A percentile compares a stretch with the other conserved stretches of the same genome.
phyloP scores from a whole-genome alignment of 2,113 vertebrate species.

The Halcyon senegalensis region DNA sequence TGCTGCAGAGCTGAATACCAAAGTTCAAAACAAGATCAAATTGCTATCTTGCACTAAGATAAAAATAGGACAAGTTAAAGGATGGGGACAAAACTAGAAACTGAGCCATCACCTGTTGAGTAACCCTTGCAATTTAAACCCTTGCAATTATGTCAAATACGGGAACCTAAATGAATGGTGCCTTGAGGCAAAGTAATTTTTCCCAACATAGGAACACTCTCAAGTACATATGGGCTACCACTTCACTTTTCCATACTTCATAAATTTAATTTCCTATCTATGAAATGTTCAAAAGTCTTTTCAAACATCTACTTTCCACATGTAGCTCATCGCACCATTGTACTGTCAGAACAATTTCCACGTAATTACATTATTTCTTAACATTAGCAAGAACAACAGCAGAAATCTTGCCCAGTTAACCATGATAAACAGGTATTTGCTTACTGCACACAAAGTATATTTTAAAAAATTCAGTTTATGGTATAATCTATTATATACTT shows the following conservation, averaged over 20 bases:
- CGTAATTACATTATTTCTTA: not conserved
- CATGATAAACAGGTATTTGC: not conserved
- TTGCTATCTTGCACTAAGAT: not conserved
- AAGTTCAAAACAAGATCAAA: conserved; percentile 41
- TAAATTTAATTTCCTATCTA: not conserved
- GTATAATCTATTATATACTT: not conserved
- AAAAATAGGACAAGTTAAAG: conserved; percentile 22
- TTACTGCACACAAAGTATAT: not conserved
- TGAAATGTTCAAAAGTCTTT: not conserved
- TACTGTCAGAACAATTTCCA: not conserved
- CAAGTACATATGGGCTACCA: not conserved
- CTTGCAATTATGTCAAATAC: not conserved
- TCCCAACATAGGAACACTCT: not conserved
- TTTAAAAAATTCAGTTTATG: not conserved
- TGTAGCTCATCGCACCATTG: accelerated
- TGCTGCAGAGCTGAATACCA: not conserved
- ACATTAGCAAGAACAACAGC: not conserved
- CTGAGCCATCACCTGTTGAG: not conserved
- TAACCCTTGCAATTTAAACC: not conserved
- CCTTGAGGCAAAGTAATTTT: not conserved
- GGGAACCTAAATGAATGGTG: not conserved
- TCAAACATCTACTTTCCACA: not conserved
- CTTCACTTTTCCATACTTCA: not conserved
- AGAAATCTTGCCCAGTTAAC: not conserved
- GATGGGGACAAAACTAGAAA: conserved; percentile 37